Conservation (phyloP, 2,113 vertebrate species). For the Mixornis gularis region DNA sequence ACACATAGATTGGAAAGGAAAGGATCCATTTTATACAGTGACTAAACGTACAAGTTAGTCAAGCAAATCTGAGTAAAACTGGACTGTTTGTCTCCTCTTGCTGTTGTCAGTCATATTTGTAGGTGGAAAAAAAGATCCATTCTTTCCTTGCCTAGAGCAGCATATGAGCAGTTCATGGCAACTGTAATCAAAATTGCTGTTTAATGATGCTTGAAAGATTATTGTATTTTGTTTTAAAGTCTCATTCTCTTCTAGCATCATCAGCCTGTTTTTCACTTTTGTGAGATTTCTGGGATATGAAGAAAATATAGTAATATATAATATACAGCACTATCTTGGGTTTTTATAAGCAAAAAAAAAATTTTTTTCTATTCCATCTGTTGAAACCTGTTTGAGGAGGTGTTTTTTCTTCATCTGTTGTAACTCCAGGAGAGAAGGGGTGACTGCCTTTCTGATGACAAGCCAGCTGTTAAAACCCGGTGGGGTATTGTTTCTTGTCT, state of each 20-base stretch:
- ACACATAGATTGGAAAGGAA: neutral
- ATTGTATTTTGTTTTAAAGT: neutral
- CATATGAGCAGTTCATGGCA: neutral
- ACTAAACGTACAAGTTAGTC: neutral
- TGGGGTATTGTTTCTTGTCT: no score
- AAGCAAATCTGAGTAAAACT: neutral
- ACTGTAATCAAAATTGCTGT: neutral
- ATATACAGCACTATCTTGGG: neutral
- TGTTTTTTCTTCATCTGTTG: no score
- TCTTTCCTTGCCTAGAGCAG: neutral
- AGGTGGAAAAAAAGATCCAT: neutral
- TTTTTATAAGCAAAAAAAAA: no score
- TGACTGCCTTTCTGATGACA: no score
- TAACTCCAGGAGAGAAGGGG: no score
- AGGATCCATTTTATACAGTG: neutral
- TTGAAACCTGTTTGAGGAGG: no score
- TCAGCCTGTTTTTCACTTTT: neutral
- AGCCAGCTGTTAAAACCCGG: no score
- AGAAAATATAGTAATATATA: neutral
- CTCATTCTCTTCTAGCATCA: neutral
- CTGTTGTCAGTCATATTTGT: neutral
- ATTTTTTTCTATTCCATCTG: no score
- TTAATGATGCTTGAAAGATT: slow-evolving; percentile 13
- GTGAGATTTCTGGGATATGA: neutral
- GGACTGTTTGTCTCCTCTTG: neutral